Percentiles rank a stretch among this genome's conserved stretches.
Conservation (phyloP, 2,888 invertebrate species). For the Lottia scabra region DNA sequence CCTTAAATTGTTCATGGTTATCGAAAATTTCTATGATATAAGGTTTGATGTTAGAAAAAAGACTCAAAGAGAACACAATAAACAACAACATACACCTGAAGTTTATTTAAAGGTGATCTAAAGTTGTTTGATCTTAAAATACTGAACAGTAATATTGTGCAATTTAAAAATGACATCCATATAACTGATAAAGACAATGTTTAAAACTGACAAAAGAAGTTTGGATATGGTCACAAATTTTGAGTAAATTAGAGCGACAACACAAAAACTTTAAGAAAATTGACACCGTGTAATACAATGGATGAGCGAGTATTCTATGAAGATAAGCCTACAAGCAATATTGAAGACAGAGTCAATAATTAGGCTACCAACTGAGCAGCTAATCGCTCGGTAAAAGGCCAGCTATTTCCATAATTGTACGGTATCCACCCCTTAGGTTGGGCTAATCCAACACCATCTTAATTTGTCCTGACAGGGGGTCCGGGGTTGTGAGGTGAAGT, state of each 20-base stretch:
- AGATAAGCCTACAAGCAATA: slow-evolving; percentile 1
- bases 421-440: slow-evolving; percentile 4
- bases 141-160: no score
- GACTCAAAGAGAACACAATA: no score
- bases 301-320: neutral
- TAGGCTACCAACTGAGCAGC: slow-evolving; percentile 2
- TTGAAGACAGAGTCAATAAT: neutral
- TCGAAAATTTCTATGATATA: no score
- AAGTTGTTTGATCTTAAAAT: no score
- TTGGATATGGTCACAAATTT: no score
- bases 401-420: neutral
- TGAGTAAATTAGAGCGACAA: neutral
- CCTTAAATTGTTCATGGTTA: no score
- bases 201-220: no score
- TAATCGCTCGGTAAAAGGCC: slow-evolving; percentile 3
- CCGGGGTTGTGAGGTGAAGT: neutral
- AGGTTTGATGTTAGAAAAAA: no score
- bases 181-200: no score
- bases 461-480: neutral
- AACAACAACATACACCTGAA: no score
- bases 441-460: slow-evolving; percentile 6
- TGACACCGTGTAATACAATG: neutral
- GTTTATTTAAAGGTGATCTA: no score
- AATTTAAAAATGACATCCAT: no score
- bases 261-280: neutral